phyloP scores from a whole-genome alignment of 2,797 vertebrate genomes.

The Muraenolepis orangiensis region DNA sequence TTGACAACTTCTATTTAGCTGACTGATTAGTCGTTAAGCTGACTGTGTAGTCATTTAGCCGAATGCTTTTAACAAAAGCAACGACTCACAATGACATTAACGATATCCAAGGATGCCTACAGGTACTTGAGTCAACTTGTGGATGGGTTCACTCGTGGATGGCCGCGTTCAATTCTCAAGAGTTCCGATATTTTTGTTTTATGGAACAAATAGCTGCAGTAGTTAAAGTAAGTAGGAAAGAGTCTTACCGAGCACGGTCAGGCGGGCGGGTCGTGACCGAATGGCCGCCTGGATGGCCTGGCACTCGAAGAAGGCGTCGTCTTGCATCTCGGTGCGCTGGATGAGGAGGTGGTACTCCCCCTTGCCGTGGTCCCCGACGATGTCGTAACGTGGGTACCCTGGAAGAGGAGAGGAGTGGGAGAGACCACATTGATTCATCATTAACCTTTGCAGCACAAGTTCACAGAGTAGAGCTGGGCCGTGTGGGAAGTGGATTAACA shows the following conservation, averaged over 20 bases:
- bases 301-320: constrained; percentile 87
- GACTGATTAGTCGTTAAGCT: no score
- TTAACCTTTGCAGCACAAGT: not conserved
- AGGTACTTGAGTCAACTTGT: no score
- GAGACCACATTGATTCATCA: not conserved
- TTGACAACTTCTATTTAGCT: no score
- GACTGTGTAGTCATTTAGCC: no score
- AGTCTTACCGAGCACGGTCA: constrained; percentile 84
- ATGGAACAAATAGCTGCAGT: no score
- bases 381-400: constrained; percentile 87
- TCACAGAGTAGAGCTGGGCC: no score
- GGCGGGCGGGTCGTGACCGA: constrained; percentile 81
- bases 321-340: constrained; percentile 81
- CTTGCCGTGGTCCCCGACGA: constrained; percentile 84
- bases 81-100: no score
- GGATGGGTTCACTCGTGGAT: not conserved
- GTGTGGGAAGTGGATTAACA: not conserved
- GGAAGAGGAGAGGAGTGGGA: constrained; percentile 18
- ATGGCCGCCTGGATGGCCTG: constrained; percentile 89
- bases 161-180: not conserved
- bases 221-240: no score
- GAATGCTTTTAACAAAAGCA: no score
- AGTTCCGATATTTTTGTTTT: no score
- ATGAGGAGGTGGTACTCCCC: constrained; percentile 88
- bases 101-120: no score